Evolutionary conservation across 2,888 invertebrate genomes (phyloP), one percentile per base, ranked within the genome.

Genomic region (Drosophila hamatofila): DNA sequence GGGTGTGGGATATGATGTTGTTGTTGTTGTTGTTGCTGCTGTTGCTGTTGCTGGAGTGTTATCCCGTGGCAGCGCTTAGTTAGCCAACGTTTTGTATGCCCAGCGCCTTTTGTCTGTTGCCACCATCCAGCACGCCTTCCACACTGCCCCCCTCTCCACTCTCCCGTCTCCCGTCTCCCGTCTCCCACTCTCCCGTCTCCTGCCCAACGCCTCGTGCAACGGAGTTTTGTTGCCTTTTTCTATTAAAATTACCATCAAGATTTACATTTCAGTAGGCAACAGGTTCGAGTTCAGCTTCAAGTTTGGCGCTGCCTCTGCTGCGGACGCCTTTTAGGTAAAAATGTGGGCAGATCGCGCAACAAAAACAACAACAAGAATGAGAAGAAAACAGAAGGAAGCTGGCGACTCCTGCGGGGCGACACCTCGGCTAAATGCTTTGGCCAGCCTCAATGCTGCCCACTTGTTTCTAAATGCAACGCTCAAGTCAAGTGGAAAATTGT

Each of bases 401-500:
- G 75, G 63, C 69, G 62, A 56, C 55, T 73, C 62, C 79, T 51
- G 56, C 46, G 33, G 44, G 48, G 46, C 23, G 41, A 23, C 46
- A 60, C 48, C 42, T 33, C 65, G 56, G 49, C 77, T 88, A 78
- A 87, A 78, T 89, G 88, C 81, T 68, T 74, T 63, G 66, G 55
- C 58, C 62, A 35, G 62, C 37, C 72, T 67, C 85, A 11, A 11
- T 16, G n/a, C 54, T 79, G 88, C 84, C 89, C 84, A 84, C 83
- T 84, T 78, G 75, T 73, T 75, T 35, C 57, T 51, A 71, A 72
- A 73, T 75, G 69, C 78, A 75, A 59, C 56, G 75, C 78, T 75
- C 83, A 90, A 90, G 91, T 91, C 91, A 91, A 91, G 91, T 91
- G 91, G 90, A 91, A 91, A 91, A 91, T 91, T 83, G 84, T 82